Percentiles rank a stretch among this genome's conserved stretches.
Conservation (phyloP, 2,888 invertebrate species). For the Ramazzottius varieornatus region DNA sequence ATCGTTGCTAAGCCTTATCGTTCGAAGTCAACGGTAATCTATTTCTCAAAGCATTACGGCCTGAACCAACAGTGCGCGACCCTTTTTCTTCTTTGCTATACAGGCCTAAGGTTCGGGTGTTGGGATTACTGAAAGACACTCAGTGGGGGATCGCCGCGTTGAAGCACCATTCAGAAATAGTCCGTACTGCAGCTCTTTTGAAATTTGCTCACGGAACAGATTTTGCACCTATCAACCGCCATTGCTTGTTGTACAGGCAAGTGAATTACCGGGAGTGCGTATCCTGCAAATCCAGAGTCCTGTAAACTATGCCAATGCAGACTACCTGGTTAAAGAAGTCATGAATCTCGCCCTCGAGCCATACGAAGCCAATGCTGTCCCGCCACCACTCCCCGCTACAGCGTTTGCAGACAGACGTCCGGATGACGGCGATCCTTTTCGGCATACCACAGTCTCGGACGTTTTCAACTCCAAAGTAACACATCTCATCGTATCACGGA, state of each 20-base stretch:
- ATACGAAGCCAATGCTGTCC: not conserved
- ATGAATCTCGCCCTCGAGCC: not conserved
- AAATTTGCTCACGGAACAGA: too few relatives aligned
- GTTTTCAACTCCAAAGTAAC: too few relatives aligned
- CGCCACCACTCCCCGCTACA: not conserved
- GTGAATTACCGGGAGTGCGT: not conserved
- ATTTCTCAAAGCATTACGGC: not conserved
- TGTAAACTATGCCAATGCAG: not conserved
- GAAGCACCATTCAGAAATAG: not conserved
- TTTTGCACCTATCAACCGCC: not conserved
- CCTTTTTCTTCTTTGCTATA: too few relatives aligned
- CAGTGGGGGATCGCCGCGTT: not conserved
- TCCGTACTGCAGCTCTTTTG: too few relatives aligned
- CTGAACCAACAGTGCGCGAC: too few relatives aligned
- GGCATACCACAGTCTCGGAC: too few relatives aligned
- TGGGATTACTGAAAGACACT: not conserved
- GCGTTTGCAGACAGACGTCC: too few relatives aligned
- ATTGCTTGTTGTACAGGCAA: not conserved
- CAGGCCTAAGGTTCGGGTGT: not conserved
- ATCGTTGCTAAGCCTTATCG: not conserved
- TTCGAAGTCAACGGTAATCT: not conserved
- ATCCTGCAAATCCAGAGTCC: not conserved
- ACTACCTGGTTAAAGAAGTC: not conserved
- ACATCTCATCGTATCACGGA: too few relatives aligned
- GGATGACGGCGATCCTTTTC: too few relatives aligned